Conservation (phyloP, 2,113 vertebrate species). For the Fulica atra region DNA sequence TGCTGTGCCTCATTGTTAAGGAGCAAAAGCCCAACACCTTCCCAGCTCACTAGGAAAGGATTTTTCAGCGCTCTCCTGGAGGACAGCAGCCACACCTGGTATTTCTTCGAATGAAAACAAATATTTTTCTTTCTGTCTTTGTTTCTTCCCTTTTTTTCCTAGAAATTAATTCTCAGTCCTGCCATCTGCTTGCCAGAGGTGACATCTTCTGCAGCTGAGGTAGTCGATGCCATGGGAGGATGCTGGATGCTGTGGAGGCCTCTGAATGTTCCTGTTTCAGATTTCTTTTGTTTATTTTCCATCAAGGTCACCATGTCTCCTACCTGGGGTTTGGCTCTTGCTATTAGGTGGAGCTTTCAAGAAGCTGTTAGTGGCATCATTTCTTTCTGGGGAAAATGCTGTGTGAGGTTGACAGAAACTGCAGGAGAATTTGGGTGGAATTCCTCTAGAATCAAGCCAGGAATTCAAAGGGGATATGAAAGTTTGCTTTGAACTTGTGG, state of each 20-base stretch:
- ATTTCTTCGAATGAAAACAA: neutral
- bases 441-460: neutral
- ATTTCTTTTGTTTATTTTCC: neutral
- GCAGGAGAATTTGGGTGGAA: neutral
- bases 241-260: rapidly evolving
- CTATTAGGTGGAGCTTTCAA: neutral
- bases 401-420: neutral
- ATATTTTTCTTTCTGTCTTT: neutral
- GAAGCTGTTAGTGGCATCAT: neutral
- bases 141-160: neutral
- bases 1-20: rapidly evolving
- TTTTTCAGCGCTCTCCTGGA: neutral
- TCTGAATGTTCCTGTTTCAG: neutral
- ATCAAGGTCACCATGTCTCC: neutral
- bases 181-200: constrained; percentile 2
- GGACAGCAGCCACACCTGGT: neutral
- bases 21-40: neutral
- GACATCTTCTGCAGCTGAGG: neutral
- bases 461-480: neutral
- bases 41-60: neutral
- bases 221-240: neutral
- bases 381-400: neutral
- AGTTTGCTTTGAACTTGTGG: neutral
- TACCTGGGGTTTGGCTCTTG: neutral
- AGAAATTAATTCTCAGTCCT: neutral